These are phyloP conservation scores for Sapajus apella DNA, from an alignment of 2,113 vertebrate genomes.

Conservation along the genomic window DNA sequence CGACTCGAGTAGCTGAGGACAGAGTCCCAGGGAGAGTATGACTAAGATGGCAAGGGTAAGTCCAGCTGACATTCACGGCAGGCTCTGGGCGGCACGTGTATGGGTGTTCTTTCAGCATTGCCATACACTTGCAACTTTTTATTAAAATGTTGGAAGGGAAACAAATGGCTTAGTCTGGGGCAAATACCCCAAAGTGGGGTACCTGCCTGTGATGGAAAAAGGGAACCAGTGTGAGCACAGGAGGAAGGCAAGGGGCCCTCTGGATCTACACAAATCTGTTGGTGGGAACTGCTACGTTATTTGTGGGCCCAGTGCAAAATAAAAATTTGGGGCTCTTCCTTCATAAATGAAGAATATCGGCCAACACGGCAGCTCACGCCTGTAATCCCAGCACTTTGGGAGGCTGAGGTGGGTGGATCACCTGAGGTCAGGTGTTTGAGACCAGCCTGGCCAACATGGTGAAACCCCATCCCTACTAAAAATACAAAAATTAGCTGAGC, in stretches of 20 bases:
- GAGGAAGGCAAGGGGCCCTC: neutral
- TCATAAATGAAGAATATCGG: neutral
- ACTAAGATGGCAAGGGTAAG: neutral
- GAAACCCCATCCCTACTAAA: neutral
- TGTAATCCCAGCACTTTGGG: neutral
- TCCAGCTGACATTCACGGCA: neutral
- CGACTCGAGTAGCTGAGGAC: neutral
- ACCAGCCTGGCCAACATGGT: neutral
- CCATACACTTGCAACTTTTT: neutral
- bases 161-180: neutral
- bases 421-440: neutral
- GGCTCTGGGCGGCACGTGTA: too few relatives aligned
- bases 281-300: fast-evolving
- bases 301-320: neutral
- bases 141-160: neutral
- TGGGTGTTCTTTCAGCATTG: neutral
- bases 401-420: neutral
- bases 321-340: neutral
- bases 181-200: neutral
- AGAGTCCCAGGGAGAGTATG: fast-evolving
- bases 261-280: neutral
- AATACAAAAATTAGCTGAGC: too few relatives aligned
- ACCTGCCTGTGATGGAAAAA: neutral
- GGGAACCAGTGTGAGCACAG: neutral
- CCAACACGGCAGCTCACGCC: fast-evolving